Conservation (phyloP, 2,113 vertebrate species). For the Rhinichthys klamathensis region DNA sequence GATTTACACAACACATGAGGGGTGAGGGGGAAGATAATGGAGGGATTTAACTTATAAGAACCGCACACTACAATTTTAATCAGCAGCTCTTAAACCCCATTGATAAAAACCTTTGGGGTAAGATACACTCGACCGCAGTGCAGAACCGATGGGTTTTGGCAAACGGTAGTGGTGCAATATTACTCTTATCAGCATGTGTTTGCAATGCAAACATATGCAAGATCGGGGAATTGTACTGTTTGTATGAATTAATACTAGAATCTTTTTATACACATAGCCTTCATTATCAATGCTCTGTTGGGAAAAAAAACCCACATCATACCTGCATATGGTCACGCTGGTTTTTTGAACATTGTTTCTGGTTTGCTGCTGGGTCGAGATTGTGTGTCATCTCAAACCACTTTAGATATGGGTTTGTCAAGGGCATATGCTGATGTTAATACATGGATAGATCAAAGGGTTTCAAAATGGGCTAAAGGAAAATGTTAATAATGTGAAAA, state of each 20-base stretch:
- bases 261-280: neutral
- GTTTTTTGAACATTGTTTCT: neutral
- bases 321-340: neutral
- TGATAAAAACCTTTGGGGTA: slow-evolving; percentile 30
- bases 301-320: neutral
- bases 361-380: neutral
- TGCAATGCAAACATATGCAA: neutral
- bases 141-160: slow-evolving; percentile 16
- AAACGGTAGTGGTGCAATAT: neutral
- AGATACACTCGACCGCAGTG: neutral
- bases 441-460: neutral
- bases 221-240: neutral
- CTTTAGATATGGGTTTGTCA: neutral
- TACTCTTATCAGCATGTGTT: neutral
- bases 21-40: slow-evolving; percentile 2
- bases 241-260: neutral
- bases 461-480: neutral
- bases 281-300: neutral
- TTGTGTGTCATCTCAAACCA: neutral
- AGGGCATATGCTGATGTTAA: neutral
- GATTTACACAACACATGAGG: neutral
- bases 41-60: too few relatives aligned
- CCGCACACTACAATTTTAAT: slow-evolving; percentile 22
- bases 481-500: neutral
- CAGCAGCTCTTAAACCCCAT: slow-evolving; percentile 8